Evolutionary conservation across 1,140 invertebrate species (phyloP), one percentile per base, ranked within the genome.

Genomic region (Drosophila azteca): DNA sequence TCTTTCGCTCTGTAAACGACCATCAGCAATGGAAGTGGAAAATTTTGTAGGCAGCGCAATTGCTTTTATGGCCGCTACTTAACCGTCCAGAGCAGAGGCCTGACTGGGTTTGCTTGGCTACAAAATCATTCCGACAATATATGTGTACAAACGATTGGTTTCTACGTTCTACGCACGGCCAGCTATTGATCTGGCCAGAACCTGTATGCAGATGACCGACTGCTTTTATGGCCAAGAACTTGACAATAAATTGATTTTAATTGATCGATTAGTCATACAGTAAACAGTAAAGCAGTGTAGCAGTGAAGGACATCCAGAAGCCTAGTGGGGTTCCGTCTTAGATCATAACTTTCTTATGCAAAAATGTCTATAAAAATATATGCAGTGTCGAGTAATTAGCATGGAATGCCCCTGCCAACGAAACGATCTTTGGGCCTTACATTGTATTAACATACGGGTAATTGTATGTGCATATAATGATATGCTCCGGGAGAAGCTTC

Each of bases 21-120:
- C 22, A 55, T 50, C 43, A 46, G 46, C 43, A 49, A 43, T 43
- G 41, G 39, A 51, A 71, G 50, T 70, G 77, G 68, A 84, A 84
- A 81, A 81, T 70, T 87, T 70, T 67, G 63, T 52, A 73, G 22
- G 59, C 48, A 51, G 24, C 72, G 68, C 81, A 84, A 77, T 76
- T 69, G 77, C 51, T 61, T 61, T 81, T 60, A 61, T 66, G 44
- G 6, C 52, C 45, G 51, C 59, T 48, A 73, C 45, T 54, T 44
- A 61, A 52, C 62, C 49, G 45, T 22, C 31, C 50, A 61, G 31
- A 57, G 57, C 51, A 35, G 41, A n/a, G 61, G 49, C 62, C 31
- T 48, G 62, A 57, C 60, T 45, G 41, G 48, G n/a, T 22, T 31
- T 44, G 24, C 48, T 70, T 29, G 44, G 46, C 58, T 45, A 41